These are phyloP conservation scores for Scaptomyza hsui DNA, from an alignment of 1,140 invertebrate genomes.

Conservation along the genomic window DNA sequence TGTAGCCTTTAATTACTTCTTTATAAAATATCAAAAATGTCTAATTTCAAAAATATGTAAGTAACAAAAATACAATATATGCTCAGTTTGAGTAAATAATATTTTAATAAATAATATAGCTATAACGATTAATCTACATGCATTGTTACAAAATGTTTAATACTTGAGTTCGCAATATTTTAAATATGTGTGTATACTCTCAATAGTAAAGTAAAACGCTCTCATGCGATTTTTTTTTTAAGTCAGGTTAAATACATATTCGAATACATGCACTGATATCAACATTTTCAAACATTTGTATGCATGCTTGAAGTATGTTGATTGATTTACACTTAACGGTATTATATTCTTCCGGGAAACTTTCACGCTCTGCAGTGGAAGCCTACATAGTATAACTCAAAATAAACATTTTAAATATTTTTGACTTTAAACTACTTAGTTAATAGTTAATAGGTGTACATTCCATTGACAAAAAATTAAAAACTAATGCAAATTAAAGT, in stretches of 20 bases:
- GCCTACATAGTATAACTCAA: constrained; percentile 22
- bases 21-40: constrained; percentile 5
- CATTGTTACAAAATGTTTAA: background rate
- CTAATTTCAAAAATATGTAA: background rate
- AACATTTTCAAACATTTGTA: background rate
- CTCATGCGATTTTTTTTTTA: background rate
- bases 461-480: background rate
- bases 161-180: background rate
- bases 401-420: constrained; percentile 26
- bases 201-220: constrained; percentile 11
- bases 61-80: constrained; percentile 4
- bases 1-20: background rate
- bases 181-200: background rate
- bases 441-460: background rate
- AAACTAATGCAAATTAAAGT: no score
- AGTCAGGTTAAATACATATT: background rate
- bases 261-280: background rate
- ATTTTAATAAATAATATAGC: background rate
- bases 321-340: constrained; percentile 26
- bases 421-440: no score
- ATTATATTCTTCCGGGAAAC: constrained; percentile 24
- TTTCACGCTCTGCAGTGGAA: constrained; percentile 30
- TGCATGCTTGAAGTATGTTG: background rate
- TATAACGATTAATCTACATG: background rate
- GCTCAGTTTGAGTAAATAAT: background rate